A percentile compares a stretch with the other conserved stretches of the same genome.
Evolutionary conservation across 2,888 invertebrate species (phyloP).

Genomic region (Apomyelois bistriatella): DNA sequence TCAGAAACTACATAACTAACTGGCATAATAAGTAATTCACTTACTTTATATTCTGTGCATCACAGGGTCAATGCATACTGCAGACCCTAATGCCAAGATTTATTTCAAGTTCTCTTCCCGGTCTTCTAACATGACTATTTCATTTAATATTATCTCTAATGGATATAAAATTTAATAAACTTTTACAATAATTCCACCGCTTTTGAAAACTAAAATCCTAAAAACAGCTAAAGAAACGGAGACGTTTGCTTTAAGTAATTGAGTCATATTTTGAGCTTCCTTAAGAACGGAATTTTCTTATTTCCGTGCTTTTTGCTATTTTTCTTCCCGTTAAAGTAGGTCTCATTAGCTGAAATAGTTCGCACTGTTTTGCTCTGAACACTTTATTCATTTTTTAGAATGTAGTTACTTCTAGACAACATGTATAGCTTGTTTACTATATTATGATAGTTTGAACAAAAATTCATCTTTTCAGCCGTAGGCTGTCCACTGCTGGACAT

Average conservation of each 20-base stretch:
- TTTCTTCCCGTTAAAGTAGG: slow-evolving; percentile 4
- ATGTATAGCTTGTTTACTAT: background rate
- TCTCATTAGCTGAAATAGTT: slow-evolving; percentile 10
- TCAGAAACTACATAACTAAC: no score
- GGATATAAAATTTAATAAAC: background rate
- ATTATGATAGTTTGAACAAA: no score
- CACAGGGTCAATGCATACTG: no score
- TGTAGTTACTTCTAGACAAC: background rate
- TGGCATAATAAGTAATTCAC: no score
- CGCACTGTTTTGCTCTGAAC: background rate
- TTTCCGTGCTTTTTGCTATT: background rate
- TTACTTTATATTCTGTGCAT: no score
- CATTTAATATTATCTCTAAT: no score
- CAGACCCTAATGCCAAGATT: no score
- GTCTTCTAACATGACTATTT: no score
- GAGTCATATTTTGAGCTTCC: background rate
- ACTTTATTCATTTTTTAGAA: background rate
- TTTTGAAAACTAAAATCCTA: background rate
- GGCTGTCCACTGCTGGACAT: no score
- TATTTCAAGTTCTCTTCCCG: no score
- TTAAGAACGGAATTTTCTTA: background rate
- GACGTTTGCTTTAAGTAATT: background rate
- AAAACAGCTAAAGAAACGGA: background rate
- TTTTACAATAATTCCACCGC: background rate
- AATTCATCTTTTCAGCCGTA: no score